Evolutionary conservation across 1,140 invertebrate genomes (phyloP).

Genomic region (Drosophila ambigua): DNA sequence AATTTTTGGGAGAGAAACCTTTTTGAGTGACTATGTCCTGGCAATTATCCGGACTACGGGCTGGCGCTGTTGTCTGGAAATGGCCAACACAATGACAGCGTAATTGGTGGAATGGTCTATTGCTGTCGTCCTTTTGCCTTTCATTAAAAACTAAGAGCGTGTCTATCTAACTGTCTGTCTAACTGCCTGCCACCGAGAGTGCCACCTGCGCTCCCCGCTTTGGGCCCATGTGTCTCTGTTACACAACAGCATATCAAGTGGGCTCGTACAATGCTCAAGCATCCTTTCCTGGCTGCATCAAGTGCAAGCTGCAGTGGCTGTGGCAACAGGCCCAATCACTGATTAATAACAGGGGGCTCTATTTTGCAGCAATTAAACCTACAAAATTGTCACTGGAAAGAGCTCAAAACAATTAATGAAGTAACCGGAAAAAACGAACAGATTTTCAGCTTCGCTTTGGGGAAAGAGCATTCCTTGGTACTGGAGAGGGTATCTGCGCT

Average conservation of each 20-base stretch:
- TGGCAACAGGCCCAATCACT: no score
- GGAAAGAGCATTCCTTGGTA: no score
- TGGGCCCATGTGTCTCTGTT: constrained; percentile 4
- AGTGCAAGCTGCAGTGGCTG: constrained; percentile 34
- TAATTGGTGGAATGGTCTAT: constrained; percentile 34
- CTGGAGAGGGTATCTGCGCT: no score
- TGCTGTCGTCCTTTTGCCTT: constrained; percentile 24
- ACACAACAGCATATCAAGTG: constrained; percentile 62
- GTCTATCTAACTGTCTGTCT: background rate
- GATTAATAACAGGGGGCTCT: no score
- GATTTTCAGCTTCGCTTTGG: no score
- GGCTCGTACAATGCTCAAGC: constrained; percentile 53
- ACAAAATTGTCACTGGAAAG: no score
- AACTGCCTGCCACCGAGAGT: background rate
- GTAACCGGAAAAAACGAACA: no score
- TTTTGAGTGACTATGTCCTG: no score
- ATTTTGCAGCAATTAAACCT: no score
- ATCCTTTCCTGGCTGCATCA: constrained; percentile 31
- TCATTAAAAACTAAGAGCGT: constrained; percentile 66
- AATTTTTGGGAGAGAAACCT: no score
- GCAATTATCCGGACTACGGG: background rate
- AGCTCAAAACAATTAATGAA: no score
- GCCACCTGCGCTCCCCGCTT: background rate
- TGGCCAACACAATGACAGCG: constrained; percentile 22
- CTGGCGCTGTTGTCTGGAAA: no score